Percentiles rank a stretch among this genome's conserved stretches.
Conservation (phyloP, 2,113 vertebrate species). For the Australoheros scitulus region DNA sequence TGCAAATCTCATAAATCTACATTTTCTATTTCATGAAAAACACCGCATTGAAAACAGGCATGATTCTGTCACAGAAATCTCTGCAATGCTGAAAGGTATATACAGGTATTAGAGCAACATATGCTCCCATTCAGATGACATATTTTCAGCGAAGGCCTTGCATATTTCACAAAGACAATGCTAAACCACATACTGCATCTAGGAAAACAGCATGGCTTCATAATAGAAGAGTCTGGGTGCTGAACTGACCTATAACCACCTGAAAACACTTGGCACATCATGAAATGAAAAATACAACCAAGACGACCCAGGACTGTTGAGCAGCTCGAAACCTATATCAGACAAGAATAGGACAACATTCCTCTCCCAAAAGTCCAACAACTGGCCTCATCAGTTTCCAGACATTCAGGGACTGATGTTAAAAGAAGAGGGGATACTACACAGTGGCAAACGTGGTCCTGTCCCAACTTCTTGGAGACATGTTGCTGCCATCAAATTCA, state of each 20-base stretch:
- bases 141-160: not conserved
- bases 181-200: not conserved
- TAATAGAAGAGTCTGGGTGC: not conserved
- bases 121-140: no score
- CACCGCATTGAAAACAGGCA: not conserved
- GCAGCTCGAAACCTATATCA: no score
- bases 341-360: no score
- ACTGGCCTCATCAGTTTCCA: not conserved
- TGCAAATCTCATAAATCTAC: no score
- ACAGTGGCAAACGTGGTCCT: not conserved
- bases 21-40: not conserved
- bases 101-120: no score
- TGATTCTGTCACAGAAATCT: not conserved
- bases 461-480: not conserved
- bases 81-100: not conserved
- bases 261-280: not conserved
- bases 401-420: not conserved
- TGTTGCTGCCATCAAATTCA: not conserved
- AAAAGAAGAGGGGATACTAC: not conserved
- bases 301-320: not conserved
- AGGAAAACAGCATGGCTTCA: not conserved
- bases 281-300: not conserved
- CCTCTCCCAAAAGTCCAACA: no score
- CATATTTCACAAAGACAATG: not conserved
- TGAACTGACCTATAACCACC: not conserved